These are phyloP conservation scores for Stenchaetothrips biformis DNA, from an alignment of 2,888 invertebrate genomes.

Conservation along the genomic window DNA sequence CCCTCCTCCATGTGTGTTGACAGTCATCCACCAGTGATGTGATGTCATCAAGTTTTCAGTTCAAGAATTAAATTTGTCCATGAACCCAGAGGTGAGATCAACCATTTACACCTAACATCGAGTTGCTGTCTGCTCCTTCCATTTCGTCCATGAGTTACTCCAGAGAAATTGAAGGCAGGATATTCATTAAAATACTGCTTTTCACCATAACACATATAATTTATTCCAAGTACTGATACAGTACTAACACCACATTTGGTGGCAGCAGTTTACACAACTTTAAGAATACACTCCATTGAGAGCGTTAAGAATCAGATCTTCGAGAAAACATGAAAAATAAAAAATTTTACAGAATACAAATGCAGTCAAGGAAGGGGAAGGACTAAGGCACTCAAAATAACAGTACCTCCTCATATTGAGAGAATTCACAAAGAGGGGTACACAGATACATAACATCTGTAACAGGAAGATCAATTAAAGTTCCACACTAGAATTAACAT, in stretches of 20 bases:
- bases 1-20: too few relatives aligned
- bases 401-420: background rate
- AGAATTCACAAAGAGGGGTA: background rate
- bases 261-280: background rate
- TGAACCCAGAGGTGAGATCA: too few relatives aligned
- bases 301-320: background rate
- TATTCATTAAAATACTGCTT: background rate
- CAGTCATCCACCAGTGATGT: too few relatives aligned
- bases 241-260: background rate
- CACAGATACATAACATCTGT: background rate
- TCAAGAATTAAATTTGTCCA: background rate
- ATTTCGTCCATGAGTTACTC: background rate
- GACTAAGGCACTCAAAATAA: background rate
- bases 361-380: background rate
- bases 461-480: too few relatives aligned
- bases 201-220: background rate
- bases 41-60: background rate
- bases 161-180: background rate
- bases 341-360: background rate
- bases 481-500: background rate
- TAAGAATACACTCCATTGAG: background rate
- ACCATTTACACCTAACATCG: too few relatives aligned
- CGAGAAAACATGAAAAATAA: background rate
- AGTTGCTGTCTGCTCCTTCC: background rate
- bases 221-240: slow-evolving; percentile 12